phyloP scores from a whole-genome alignment of 2,113 vertebrate genomes.

The Ellobius talpinus region DNA sequence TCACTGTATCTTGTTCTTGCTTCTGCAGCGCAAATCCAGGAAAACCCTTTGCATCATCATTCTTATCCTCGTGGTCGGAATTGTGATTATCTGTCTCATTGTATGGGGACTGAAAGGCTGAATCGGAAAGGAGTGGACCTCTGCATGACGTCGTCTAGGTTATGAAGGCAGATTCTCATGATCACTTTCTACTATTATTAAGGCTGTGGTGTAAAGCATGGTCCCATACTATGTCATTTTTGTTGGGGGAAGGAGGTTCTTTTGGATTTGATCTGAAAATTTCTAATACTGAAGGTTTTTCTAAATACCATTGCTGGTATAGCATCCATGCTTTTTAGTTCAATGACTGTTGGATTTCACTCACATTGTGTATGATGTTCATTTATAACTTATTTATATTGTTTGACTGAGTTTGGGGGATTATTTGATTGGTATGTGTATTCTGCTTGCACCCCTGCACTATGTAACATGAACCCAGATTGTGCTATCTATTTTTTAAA shows the following conservation, averaged over 20 bases:
- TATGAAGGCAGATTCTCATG: conserved; percentile 65
- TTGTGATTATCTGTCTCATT: conserved; percentile 89
- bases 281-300: conserved; percentile 74
- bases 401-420: conserved; percentile 52
- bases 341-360: conserved; percentile 33
- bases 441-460: not conserved
- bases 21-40: conserved; percentile 92
- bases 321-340: not conserved
- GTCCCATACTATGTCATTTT: conserved; percentile 76
- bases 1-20: conserved; percentile 52
- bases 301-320: conserved; percentile 43
- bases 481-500: conserved; percentile 29
- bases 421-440: not conserved
- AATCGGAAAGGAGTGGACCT: not conserved
- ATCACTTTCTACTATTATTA: conserved; percentile 57
- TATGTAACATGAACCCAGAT: not conserved
- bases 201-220: conserved; percentile 79
- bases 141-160: conserved; percentile 66
- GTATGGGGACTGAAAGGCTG: conserved; percentile 83
- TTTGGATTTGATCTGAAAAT: conserved; percentile 68
- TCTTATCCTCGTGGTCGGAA: conserved; percentile 86
- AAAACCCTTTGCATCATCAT: conserved; percentile 97
- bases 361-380: conserved; percentile 40
- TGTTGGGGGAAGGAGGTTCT: conserved; percentile 28
- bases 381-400: conserved; percentile 76